Percentiles rank a stretch among this genome's conserved stretches.
Evolutionary conservation across 2,888 invertebrate genomes (phyloP).

Genomic region (Anoplius nigerrimus): DNA sequence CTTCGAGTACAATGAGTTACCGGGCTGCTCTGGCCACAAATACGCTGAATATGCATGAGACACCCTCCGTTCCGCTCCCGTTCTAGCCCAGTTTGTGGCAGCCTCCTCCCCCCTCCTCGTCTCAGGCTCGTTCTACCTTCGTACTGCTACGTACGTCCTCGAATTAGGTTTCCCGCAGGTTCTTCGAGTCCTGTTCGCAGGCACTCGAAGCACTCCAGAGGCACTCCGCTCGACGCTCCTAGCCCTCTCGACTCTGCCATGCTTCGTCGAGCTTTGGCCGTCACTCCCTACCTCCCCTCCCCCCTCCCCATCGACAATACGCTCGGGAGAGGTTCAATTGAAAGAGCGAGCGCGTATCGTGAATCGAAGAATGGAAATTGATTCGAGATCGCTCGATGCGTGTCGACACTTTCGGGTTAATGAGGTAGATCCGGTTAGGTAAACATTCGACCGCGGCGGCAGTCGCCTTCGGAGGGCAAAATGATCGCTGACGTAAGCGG

Average conservation of each 20-base stretch:
- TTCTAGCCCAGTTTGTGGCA: slow-evolving; percentile 35
- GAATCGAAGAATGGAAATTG: slow-evolving; percentile 17
- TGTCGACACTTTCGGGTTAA: too few species aligned
- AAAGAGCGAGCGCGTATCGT: slow-evolving; percentile 1
- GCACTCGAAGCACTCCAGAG: slow-evolving; percentile 56
- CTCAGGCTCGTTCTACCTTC: too few species aligned
- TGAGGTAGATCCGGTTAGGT: too few species aligned
- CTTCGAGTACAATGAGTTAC: slow-evolving; percentile 64
- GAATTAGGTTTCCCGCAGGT: slow-evolving; percentile 68
- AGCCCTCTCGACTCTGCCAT: slow-evolving; percentile 29
- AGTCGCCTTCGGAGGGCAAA: too few species aligned
- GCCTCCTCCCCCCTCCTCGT: background rate
- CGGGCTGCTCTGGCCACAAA: slow-evolving; percentile 62
- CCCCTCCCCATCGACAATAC: slow-evolving; percentile 1
- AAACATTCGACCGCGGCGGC: too few species aligned
- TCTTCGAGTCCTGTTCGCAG: slow-evolving; percentile 60
- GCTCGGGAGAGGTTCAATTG: slow-evolving; percentile 19
- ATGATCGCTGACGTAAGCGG: too few species aligned
- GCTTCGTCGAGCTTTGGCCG: slow-evolving; percentile 27
- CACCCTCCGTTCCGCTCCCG: slow-evolving; percentile 31
- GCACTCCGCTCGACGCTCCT: slow-evolving; percentile 38
- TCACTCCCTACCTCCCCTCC: slow-evolving; percentile 20
- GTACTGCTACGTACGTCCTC: slow-evolving; percentile 63
- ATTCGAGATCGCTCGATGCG: too few species aligned
- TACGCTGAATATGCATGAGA: slow-evolving; percentile 71